Base-by-base conservation (phyloP, 2,797 vertebrate genomes). In the Anableps anableps region DNA sequence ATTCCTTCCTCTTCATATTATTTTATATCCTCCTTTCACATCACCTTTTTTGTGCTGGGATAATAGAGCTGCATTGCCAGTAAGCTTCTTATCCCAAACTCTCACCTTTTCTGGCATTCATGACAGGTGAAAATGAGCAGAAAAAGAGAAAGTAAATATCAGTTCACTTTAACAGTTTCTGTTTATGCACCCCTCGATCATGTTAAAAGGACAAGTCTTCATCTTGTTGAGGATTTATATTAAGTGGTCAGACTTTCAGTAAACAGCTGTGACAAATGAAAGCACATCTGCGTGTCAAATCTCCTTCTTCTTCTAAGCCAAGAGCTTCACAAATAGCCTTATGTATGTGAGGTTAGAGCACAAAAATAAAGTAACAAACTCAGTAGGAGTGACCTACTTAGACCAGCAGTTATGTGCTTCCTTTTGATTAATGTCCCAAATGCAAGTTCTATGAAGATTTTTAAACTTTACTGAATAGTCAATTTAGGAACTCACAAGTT, bases 371-470 rank as follows among this genome's bases (percentile, higher is more conserved):
- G 84, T 80, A 89, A 87, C 76, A 88, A 71, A 76, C 88, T 81
- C 92, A 92, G 91, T 88, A 88, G 82, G 91, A 91, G 85, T 90
- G 93, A 86, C 91, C 92, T 91, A 93, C 88, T 94, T 94, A 86
- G 87, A 78, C 78, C 72, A 45, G 78, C 72, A 79, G 83, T 88
- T 75, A 81, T 86, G 80, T 82, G 76, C 89, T 91, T 93, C 89
- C 79, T 53, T 88, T 82, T 88, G 84, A 91, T 83, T 91, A 86
- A 87, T 88, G 90, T 88, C 84, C 86, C 79, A 86, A 86, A 82
- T 80, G 74, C 72, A 80, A 86, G 58, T 79, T 87, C 77, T 76
- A 60, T n/a, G 31, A 88, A 78, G 79, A 84, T 70, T 87, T 88
- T 88, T 83, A 81, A 89, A 84, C 51, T 47, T 10, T 10, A 2